Base-by-base conservation (phyloP, 2,113 vertebrate genomes). In the Scomber colias region DNA sequence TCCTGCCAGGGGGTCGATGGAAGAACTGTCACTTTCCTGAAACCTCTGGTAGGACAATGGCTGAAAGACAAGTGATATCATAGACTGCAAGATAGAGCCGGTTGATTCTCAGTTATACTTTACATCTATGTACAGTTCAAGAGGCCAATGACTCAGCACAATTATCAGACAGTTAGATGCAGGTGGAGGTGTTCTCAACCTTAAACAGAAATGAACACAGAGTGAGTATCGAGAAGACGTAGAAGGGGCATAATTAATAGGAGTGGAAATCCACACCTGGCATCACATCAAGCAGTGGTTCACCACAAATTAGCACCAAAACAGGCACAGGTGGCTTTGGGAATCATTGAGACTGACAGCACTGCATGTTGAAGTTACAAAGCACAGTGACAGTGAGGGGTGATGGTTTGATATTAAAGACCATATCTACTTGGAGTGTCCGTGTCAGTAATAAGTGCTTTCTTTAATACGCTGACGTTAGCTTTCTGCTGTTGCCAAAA, bases 1-100 rank as follows among this genome's bases (percentile, higher is more conserved):
- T 91, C 90, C 85, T 84, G 77, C 71, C 67, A 57, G n/a, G 66
- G 24, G n/a, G 55, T 1, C 30, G 63, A 88, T 90, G 73, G 91
- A 90, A 88, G 81, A 87, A 81, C 83, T 81, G 73, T 78, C 87
- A 90, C 84, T 93, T 67, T 90, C 71, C 56, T 76, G 45, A 84
- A 77, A 44, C 64, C 31, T 59, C 55, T 79, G 71, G 45, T 40
- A 53, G 66, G 70, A 60, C 63, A 51, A 46, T n/a, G 62, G 53
- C 77, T 78, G 60, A 66, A 60, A 79, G 83, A 87, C 71, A 45
- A 64, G 57, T 3, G 53, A 76, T 64, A 71, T 60, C 46, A 72
- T 46, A 80, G 55, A 55, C 44, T 35, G 50, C 10, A 11, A 13
- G 35, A 72, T 14, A 51, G 50, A 71, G 40, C 3, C 14, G 62